Conservation (phyloP, 2,113 vertebrate genomes). For the Trachemys scripta region DNA sequence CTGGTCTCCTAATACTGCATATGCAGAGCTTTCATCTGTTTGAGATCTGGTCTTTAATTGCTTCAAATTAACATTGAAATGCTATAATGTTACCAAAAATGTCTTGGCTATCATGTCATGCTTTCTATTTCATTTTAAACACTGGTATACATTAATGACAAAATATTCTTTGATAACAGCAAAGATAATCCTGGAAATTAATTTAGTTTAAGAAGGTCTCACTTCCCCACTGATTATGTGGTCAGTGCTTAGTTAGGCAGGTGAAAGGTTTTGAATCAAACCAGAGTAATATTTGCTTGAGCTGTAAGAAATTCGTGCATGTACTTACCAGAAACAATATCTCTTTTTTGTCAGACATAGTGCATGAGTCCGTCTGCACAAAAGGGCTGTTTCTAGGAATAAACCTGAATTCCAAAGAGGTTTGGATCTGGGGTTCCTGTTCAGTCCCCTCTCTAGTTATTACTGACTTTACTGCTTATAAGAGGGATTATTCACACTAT, state of each 20-base stretch:
- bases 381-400: background rate
- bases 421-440: fast-evolving
- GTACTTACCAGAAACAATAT: background rate
- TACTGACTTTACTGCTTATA: background rate
- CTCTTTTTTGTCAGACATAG: background rate
- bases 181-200: conserved; percentile 39
- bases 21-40: background rate
- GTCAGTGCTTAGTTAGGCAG: background rate
- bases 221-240: conserved; percentile 17
- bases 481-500: conserved; percentile 13
- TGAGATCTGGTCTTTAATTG: conserved; percentile 48
- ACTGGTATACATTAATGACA: conserved; percentile 23
- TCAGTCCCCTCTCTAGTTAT: conserved; percentile 5
- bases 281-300: background rate
- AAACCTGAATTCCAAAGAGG: background rate
- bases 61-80: conserved; percentile 24
- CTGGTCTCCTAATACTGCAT: conserved; percentile 31
- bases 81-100: conserved; percentile 29
- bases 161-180: conserved; percentile 1
- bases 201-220: conserved; percentile 20
- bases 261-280: conserved; percentile 29
- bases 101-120: conserved; percentile 19
- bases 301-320: background rate
- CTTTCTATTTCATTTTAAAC: conserved; percentile 52
- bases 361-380: background rate